A percentile compares a stretch with the other conserved stretches of the same genome.
These are phyloP conservation scores for Simalia tracyae DNA, from an alignment of 2,797 vertebrate genomes.

Conservation along the genomic window DNA sequence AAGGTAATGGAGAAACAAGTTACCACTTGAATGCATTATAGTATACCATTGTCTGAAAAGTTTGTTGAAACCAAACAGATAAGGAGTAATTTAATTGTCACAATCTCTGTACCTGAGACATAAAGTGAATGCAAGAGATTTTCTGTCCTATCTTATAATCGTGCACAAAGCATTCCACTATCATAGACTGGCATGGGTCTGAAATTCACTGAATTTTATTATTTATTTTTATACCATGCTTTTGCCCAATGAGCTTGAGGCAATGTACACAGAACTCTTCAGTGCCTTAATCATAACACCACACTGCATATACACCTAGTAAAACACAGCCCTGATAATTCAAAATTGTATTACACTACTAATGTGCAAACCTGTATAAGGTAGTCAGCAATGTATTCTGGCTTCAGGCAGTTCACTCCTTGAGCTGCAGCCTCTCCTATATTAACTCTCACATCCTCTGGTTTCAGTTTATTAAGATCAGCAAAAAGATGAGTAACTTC, in stretches of 20 bases:
- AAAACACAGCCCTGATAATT: background rate
- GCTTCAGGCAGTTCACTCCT: slow-evolving; percentile 87
- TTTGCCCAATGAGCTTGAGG: background rate
- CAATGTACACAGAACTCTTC: background rate
- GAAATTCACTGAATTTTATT: background rate
- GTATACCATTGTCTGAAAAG: background rate
- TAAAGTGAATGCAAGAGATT: background rate
- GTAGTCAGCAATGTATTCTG: slow-evolving; percentile 96
- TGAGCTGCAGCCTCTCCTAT: slow-evolving; percentile 81
- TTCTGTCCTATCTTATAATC: background rate
- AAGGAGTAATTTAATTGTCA: background rate
- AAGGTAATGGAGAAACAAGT: background rate
- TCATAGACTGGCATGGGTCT: background rate
- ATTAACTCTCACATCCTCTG: slow-evolving; percentile 80
- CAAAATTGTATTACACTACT: background rate
- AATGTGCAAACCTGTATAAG: slow-evolving; percentile 85
- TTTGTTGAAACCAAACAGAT: background rate
- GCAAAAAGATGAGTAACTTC: slow-evolving; percentile 91
- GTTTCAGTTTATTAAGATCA: slow-evolving; percentile 89
- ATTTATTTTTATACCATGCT: background rate
- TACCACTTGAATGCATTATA: background rate
- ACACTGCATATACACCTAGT: background rate
- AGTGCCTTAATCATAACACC: background rate
- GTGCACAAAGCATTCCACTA: background rate
- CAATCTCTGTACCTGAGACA: background rate